Evolutionary conservation across 37 sponge, comb jelly and placozoan species (phyloP), one percentile per base, ranked within the genome.

Genomic region (Crambe crambe): DNA sequence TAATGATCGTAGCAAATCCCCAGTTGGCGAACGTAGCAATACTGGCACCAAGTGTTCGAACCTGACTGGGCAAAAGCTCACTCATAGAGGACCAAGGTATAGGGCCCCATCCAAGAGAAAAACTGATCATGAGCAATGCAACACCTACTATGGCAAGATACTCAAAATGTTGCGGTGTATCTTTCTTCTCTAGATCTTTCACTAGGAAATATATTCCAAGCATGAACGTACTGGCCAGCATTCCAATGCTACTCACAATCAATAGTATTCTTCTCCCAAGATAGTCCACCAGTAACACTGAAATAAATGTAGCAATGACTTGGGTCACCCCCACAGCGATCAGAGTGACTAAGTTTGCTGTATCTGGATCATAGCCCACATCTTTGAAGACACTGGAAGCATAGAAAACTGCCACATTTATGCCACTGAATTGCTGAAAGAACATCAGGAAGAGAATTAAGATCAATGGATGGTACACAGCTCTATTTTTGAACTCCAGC

Each of bases 31-130:
- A 61, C 1, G 94, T 79, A n/a, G 76, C 81, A 12, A 95, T 72
- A 39, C 93, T 79, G 18, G 58, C 76, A 3, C 75, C 79, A 25
- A 82, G 29, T 27, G 72, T 74, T 20, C 94, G 74, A 0, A 92
- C 94, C 25, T 69, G 63, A 25, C 70, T 60, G 3, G 96, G 94
- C 18, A 95, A 51, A 38, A 95, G 83, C 56, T 95, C 96, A 3
- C 93, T 81, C 76, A 89, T 85, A 43, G 90, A 60, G 0, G 89
- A 37, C 90, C 90, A 95, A 22, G 96, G 93, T 6, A 95, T 86
- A 38, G 90, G 87, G 1, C 96, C 94, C 88, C 86, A 89, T 12
- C 85, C 93, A 6, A 92, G 61, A 30, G 96, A 89, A 62, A 95
- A 95, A 25, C 44, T 39, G 18, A 58, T 37, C 38, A 85, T 87